Conservation (phyloP, 2,888 invertebrate genomes). For the Sisyra terminalis region DNA sequence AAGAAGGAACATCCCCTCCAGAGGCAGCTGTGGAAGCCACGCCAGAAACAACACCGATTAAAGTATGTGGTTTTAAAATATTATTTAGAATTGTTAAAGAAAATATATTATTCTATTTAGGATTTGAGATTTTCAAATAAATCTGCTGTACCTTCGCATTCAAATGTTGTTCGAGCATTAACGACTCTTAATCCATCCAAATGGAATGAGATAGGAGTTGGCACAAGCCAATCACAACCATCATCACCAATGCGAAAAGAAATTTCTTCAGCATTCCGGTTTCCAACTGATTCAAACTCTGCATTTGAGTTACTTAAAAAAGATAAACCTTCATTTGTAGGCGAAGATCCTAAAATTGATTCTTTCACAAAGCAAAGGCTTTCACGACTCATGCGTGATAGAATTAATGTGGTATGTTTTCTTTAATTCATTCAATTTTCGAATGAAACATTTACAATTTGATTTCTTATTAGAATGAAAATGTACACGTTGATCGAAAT, state of each 20-base stretch:
- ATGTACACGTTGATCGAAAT: background rate
- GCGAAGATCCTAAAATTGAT: conserved; percentile 14
- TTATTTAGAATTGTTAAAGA: background rate
- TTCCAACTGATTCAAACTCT: conserved; percentile 18
- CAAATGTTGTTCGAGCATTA: conserved; percentile 49
- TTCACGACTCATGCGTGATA: conserved; percentile 32
- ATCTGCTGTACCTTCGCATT: conserved; percentile 35
- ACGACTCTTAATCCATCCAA: conserved; percentile 26
- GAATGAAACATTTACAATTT: background rate
- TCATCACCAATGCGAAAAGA: conserved; percentile 54
- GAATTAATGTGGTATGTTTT: conserved; percentile 21
- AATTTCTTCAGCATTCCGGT: conserved; percentile 31
- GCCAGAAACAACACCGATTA: conserved; percentile 74
- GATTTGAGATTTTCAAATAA: conserved; percentile 23
- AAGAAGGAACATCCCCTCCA: conserved; percentile 55
- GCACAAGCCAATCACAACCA: conserved; percentile 40
- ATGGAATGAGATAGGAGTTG: conserved; percentile 22
- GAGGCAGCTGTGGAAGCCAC: conserved; percentile 82
- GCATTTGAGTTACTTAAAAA: conserved; percentile 18
- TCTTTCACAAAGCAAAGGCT: conserved; percentile 22
- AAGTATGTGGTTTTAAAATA: conserved; percentile 35
- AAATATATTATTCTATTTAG: conserved; percentile 14
- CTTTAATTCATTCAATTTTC: background rate
- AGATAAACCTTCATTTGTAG: conserved; percentile 13
- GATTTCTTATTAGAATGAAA: background rate